Base-by-base conservation (phyloP, 2,888 invertebrate genomes). In the Plagiodera versicolora region DNA sequence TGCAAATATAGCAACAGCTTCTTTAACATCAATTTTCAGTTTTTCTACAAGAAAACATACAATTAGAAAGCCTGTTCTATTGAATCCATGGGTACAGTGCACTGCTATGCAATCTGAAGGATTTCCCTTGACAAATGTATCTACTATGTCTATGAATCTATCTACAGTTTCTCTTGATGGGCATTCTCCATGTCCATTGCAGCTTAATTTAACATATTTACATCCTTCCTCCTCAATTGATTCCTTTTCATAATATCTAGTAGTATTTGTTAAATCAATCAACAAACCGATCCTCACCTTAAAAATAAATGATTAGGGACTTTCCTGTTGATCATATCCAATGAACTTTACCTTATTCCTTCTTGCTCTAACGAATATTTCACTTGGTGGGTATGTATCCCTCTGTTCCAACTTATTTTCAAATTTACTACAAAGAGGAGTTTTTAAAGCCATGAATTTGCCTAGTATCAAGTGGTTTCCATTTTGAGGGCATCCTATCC, bases 11-110 rank as follows among this genome's bases (percentile, higher is more conserved):
- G 83, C 83, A 4, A 97, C 77, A 0, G 95, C 96, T 1, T 91
- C 90, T 65, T 92, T 93, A 0, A 97, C 86, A 73, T 91, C 89
- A 81, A 89, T 93, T 70, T 91, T 91, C 73, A 90, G 82, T 64
- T 87, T 87, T 74, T 94, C 91, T 3, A 97, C 92, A 79, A 99
- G 85, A 79, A 92, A 99, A 0, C 95, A 90, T 19, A 90, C 87
- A 53, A 99, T 91, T 9, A 99, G 83, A 77, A 98, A 99, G 0
- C 99, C 99, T 10, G 98, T 98, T 70, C 99, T 85, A 79, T 99
- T 99, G 80, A 98, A 99, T 0, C 99, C 99, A 80, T 99, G 99
- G 0, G 99, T 97, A 75, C 97, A 98, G 77, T 97, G 97, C 5
- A 98, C 89, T 9, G 89, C 92, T 69, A 93, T 88, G 49, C 85